Base-by-base conservation (phyloP, 1,140 invertebrate species). In the Oryctes rhinoceros region DNA sequence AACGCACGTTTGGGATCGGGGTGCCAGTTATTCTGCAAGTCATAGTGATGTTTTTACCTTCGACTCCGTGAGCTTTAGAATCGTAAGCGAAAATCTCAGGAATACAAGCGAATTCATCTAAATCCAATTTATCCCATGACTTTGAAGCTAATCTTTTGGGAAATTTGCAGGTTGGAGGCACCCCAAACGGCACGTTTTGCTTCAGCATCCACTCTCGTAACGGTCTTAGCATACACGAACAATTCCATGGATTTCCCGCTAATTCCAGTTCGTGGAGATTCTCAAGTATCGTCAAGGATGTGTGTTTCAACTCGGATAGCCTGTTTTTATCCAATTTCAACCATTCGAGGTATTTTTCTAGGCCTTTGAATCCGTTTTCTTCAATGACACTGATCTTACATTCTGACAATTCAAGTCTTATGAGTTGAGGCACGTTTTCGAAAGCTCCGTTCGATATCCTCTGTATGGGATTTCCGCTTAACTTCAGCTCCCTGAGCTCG, bases 211-310 rank as follows among this genome's bases (percentile, higher is more conserved):
- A 96, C 80, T 93, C 90, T 15, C 93, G 86, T 44, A 95, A 85
- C 0, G 94, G 92, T 81, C 94, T 89, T n/a, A 96, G 86, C 18
- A 89, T 88, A 86, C 95, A 96, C 47, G 94, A 92, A 86, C 95
- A 96, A 85, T 95, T 93, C 95, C 94, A 96, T 0, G 93, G 93
- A 87, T 96, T 96, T 47, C 90, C 90, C 15, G 93, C 91, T 37
- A 96, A 86, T 83, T 95, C 93, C 67, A 96, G 86, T 10, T 92
- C 94, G 82, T 95, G 93, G 35, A 96, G 87, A 80, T 91, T 92
- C 65, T 91, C 87, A 10, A 96, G 86, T 3, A 91, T 90, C 6
- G 91, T 92, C 24, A 96, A 88, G 13, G 92, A 91, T 44, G 89
- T 88, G 0, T 93, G 90, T 76, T 90, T 88, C 3, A 96, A 88